Evolutionary conservation across 2,888 invertebrate species (phyloP).

Genomic region (Dermolepida albohirtum): DNA sequence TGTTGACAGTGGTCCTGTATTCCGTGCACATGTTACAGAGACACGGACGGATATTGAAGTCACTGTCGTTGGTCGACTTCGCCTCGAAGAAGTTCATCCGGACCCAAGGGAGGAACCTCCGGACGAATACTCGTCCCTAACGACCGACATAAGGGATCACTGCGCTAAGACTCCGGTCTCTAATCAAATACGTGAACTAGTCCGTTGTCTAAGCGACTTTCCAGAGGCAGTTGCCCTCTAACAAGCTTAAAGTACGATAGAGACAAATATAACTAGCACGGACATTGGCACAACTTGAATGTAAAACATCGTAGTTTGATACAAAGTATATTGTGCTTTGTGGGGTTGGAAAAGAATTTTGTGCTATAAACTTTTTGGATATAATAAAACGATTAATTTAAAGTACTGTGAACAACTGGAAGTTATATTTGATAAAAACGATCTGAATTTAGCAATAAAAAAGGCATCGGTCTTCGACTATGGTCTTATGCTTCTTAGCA

Average conservation of each 20-base stretch:
- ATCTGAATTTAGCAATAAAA: too few species aligned
- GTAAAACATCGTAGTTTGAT: too few species aligned
- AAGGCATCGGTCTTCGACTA: too few species aligned
- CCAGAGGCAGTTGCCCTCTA: slow-evolving; percentile 52
- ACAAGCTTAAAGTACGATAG: slow-evolving; percentile 52
- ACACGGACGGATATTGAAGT: slow-evolving; percentile 44
- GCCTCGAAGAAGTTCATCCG: slow-evolving; percentile 53
- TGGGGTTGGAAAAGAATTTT: too few species aligned
- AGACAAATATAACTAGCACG: slow-evolving; percentile 50
- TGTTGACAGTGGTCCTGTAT: slow-evolving; percentile 39
- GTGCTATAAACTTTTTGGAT: too few species aligned
- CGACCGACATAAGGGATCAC: slow-evolving; percentile 60
- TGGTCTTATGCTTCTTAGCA: too few species aligned
- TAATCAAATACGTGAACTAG: slow-evolving; percentile 53
- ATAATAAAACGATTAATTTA: too few species aligned
- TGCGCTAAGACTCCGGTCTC: slow-evolving; percentile 19
- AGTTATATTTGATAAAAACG: too few species aligned
- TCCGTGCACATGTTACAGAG: neutral
- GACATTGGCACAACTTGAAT: slow-evolving; percentile 42
- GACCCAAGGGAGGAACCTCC: slow-evolving; percentile 49
- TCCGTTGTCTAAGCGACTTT: slow-evolving; percentile 59
- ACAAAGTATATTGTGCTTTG: too few species aligned
- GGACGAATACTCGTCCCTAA: slow-evolving; percentile 51
- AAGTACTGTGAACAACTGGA: too few species aligned
- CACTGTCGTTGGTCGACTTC: slow-evolving; percentile 43